phyloP scores from a whole-genome alignment of 2,888 invertebrate species.

The Apeira syringaria region DNA sequence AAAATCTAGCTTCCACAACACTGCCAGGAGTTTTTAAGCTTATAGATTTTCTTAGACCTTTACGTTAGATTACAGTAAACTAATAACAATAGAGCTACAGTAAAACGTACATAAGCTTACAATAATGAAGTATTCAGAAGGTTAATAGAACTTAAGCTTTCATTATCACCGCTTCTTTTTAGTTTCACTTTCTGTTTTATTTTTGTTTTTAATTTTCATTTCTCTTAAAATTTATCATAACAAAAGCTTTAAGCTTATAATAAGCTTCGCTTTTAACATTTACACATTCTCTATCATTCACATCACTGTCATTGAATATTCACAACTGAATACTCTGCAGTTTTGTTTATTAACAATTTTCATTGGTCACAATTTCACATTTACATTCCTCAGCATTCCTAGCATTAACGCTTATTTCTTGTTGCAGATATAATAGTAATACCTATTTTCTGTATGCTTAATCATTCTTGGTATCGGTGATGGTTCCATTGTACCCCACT shows the following conservation, averaged over 20 bases:
- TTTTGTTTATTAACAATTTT: constrained; percentile 24
- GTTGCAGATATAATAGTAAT: constrained; percentile 54
- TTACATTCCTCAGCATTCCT: constrained; percentile 18
- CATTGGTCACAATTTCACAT: constrained; percentile 23
- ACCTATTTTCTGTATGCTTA: constrained; percentile 74
- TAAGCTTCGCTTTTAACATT: constrained; percentile 54
- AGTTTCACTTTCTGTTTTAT: constrained; percentile 33
- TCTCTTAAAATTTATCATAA: constrained; percentile 10
- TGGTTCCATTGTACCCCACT: constrained; percentile 69
- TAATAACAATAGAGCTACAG: constrained; percentile 44
- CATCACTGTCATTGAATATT: constrained; percentile 34
- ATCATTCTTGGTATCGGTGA: constrained; percentile 83
- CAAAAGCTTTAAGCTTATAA: constrained; percentile 47
- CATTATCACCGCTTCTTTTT: constrained; percentile 43
- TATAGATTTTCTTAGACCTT: constrained; percentile 48
- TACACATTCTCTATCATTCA: constrained; percentile 38
- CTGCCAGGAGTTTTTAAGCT: constrained; percentile 58
- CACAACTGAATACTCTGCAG: constrained; percentile 28
- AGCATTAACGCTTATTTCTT: constrained; percentile 22
- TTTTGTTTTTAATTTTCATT: constrained; percentile 28
- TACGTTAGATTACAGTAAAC: constrained; percentile 33
- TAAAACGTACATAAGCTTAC: constrained; percentile 46
- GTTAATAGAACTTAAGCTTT: constrained; percentile 32
- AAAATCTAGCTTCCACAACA: constrained; percentile 57
- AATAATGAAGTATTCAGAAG: constrained; percentile 22